phyloP scores from a whole-genome alignment of 30 jellyfish, hydroid and myxozoan species.

The Phacellophora camtschatica region DNA sequence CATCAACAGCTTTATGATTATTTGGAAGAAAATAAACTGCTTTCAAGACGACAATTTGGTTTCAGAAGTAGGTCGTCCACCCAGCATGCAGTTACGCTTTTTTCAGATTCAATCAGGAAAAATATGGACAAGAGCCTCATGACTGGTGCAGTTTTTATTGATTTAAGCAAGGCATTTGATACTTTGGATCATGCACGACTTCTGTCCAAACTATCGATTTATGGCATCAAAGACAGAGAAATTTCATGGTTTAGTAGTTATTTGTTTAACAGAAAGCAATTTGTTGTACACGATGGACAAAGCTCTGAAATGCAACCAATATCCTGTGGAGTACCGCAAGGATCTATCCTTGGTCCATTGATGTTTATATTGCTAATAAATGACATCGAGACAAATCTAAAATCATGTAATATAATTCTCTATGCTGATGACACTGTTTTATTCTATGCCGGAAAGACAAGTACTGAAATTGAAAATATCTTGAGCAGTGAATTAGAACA shows the following conservation, averaged over 20 bases:
- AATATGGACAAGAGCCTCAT: constrained; percentile 58
- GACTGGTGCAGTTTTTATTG: constrained; percentile 65
- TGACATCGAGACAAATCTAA: too few species aligned
- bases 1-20: too few species aligned
- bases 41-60: too few species aligned
- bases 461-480: too few species aligned
- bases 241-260: constrained; percentile 2
- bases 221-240: background rate
- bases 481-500: too few species aligned
- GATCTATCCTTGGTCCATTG: background rate
- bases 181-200: constrained; percentile 28
- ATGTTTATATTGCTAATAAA: too few species aligned
- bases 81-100: too few species aligned
- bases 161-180: constrained; percentile 53
- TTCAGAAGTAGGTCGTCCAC: too few species aligned
- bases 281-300: constrained; percentile 10
- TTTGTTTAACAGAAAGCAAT: constrained; percentile 14
- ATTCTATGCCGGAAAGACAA: too few species aligned
- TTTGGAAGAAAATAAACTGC: too few species aligned
- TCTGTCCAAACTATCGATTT: constrained; percentile 24
- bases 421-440: too few species aligned
- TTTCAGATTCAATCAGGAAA: constrained; percentile 45
- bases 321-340: constrained; percentile 11
- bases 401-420: too few species aligned
- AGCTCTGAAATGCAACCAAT: background rate